Evolutionary conservation across 2,888 invertebrate genomes (phyloP), one percentile per base, ranked within the genome.

Genomic region (Phania funesta): DNA sequence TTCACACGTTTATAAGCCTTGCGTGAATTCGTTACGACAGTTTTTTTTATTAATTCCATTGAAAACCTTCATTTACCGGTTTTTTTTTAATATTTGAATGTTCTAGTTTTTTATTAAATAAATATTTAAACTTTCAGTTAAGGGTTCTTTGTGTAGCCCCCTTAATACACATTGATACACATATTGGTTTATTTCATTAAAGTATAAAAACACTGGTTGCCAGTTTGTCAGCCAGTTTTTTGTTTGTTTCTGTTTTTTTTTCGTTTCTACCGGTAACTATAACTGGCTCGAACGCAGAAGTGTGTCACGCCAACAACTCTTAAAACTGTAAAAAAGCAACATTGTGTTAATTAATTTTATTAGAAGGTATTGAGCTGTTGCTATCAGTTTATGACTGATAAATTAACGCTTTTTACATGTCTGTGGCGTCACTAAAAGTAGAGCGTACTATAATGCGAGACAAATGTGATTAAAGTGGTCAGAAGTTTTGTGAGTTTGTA

Each of bases 301-400:
- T 65, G 58, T 77, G 77, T 77, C 77, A 70, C n/a, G 58, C 50
- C 52, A 70, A 56, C n/a, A n/a, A 9, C 46, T 52, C 20, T 56
- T 62, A 60, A 56, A 64, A 50, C n/a, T 20, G 18, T 3, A 44
- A 41, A 38, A 58, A 41, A 29, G 7, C 20, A 62, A 46, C 26
- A 65, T 20, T 35, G 71, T 76, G 81, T 67, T 73, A 77, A 81
- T 81, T 77, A 73, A 77, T 77, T 81, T 68, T 58, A 77, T 81
- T 54, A 73, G 65, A 67, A 54, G 22, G 54, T 76, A 38, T 62
- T 62, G 60, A 58, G 64, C 35, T 41, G 26, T 65, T 58, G 38
- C 16, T 54, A 50, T 32, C 3, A 24, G 46, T 50, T 52, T 65
- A 54, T 26, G 22, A 20, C 5, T 38, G 35, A 32, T 24, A 62